phyloP scores from a whole-genome alignment of 2,888 invertebrate genomes.

The Coelogynopora nodosa region DNA sequence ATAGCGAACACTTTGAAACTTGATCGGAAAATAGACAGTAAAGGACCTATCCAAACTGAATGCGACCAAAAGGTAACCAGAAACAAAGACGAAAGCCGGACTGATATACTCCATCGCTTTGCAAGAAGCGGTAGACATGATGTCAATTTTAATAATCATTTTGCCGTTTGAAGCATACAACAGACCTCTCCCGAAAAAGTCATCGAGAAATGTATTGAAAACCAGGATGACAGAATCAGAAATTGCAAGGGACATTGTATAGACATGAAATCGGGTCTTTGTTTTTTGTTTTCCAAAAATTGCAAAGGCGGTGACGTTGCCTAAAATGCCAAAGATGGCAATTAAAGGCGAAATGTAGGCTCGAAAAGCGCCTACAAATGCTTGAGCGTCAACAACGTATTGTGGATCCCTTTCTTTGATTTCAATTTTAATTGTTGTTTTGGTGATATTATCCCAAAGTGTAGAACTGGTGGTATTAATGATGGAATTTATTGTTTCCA shows the following conservation, averaged over 20 bases:
- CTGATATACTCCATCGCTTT: not conserved
- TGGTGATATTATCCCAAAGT: no score
- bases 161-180: not conserved
- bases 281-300: not conserved
- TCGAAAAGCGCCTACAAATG: not conserved
- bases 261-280: not conserved
- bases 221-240: not conserved
- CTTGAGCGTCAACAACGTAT: not conserved
- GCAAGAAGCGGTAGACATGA: not conserved
- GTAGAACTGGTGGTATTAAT: no score
- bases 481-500: no score
- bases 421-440: no score
- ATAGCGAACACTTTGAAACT: not conserved
- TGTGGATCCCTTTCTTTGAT: no score
- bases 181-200: constrained; percentile 21
- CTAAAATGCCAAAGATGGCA: not conserved
- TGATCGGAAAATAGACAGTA: not conserved
- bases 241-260: constrained; percentile 26
- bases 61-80: constrained; percentile 9
- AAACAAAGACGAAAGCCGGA: not conserved
- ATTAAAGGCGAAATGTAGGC: constrained; percentile 8
- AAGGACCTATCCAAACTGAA: not conserved
- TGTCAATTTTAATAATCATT: not conserved
- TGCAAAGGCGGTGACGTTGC: not conserved
- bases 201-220: constrained; percentile 13